A percentile compares a stretch with the other conserved stretches of the same genome.
Evolutionary conservation across 2,113 vertebrate genomes (phyloP).

Genomic region (Callipepla squamata): DNA sequence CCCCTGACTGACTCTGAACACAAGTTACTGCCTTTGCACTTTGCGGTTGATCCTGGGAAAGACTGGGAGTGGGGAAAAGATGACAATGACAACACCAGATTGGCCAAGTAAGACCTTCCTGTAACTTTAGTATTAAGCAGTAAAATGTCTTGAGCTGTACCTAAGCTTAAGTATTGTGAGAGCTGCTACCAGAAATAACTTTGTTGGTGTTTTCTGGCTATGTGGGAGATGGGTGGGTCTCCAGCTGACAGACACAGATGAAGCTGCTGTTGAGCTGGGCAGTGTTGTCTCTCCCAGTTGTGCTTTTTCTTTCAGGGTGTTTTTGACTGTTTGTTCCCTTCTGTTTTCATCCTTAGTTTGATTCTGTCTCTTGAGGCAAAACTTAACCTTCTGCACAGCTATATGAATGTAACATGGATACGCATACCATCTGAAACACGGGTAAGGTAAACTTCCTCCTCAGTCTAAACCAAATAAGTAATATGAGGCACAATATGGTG

Average conservation of each 20-base stretch:
- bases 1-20: slow-evolving; percentile 98
- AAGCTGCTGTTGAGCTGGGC: background rate
- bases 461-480: background rate
- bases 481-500: background rate
- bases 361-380: slow-evolving; percentile 98
- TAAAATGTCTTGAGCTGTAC: slow-evolving; percentile 19
- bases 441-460: slow-evolving; percentile 84
- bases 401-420: slow-evolving; percentile 99
- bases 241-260: background rate
- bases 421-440: slow-evolving; percentile 97
- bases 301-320: background rate
- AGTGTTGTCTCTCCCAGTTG: background rate
- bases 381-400: slow-evolving; percentile 97
- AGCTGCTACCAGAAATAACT: background rate
- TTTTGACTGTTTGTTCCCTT: slow-evolving; percentile 27
- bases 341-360: slow-evolving; percentile 81
- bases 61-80: slow-evolving; percentile 98
- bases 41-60: slow-evolving; percentile 95
- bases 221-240: background rate
- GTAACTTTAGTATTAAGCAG: background rate
- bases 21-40: slow-evolving; percentile 97
- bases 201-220: background rate
- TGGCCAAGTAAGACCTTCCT: slow-evolving; percentile 89
- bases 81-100: slow-evolving; percentile 91
- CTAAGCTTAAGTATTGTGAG: background rate